A percentile compares a stretch with the other conserved stretches of the same genome.
These are phyloP conservation scores for Acrocephalus scirpaceus DNA, from an alignment of 2,797 vertebrate genomes.

Conservation along the genomic window DNA sequence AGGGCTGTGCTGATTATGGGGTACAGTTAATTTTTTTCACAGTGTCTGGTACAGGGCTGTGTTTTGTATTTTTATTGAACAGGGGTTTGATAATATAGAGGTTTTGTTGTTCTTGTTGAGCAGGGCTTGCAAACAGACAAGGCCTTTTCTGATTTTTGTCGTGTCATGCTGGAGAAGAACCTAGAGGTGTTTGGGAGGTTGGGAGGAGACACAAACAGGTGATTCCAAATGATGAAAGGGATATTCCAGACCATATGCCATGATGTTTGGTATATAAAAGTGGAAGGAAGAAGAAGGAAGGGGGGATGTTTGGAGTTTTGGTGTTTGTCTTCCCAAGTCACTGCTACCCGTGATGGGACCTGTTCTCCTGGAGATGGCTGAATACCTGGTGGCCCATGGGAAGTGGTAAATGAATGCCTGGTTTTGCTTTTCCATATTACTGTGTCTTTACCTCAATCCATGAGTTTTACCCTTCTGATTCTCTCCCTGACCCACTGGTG, in stretches of 20 bases:
- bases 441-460: background rate
- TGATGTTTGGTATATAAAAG: background rate
- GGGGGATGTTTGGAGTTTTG: background rate
- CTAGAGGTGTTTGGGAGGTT: rapidly evolving
- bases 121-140: background rate
- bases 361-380: background rate
- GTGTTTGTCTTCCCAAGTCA: background rate
- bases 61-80: background rate
- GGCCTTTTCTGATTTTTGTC: background rate
- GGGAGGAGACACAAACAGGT: background rate
- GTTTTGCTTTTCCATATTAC: background rate
- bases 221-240: background rate
- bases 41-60: background rate
- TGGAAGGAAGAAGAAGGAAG: background rate
- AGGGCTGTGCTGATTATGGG: background rate
- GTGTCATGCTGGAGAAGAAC: background rate
- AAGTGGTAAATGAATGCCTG: background rate
- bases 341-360: rapidly evolving
- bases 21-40: background rate
- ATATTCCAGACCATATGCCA: background rate
- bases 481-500: background rate
- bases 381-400: background rate
- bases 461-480: background rate
- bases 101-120: background rate
- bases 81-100: rapidly evolving